phyloP scores from a whole-genome alignment of 1,140 invertebrate species.

The Chymomyza costata region DNA sequence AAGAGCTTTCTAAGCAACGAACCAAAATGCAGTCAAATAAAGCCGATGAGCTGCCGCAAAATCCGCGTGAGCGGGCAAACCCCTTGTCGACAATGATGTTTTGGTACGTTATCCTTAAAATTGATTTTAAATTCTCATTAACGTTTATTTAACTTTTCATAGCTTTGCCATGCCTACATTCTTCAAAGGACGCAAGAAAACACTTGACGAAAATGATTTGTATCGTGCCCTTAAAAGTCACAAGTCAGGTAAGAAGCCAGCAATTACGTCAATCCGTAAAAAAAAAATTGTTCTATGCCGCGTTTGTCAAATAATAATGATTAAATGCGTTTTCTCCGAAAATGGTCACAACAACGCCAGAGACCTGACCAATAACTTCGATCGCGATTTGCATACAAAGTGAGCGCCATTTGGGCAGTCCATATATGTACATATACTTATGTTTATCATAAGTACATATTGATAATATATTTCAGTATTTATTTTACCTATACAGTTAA shows the following conservation, averaged over 20 bases:
- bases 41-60: slow-evolving; percentile 64
- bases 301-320: no score
- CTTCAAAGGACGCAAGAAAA: slow-evolving; percentile 77
- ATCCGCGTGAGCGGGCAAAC: slow-evolving; percentile 68
- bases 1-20: no score
- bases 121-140: neutral
- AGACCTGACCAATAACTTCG: slow-evolving; percentile 1
- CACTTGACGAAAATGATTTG: slow-evolving; percentile 78
- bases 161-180: slow-evolving; percentile 77
- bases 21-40: slow-evolving; percentile 68
- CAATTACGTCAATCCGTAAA: no score
- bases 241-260: slow-evolving; percentile 76
- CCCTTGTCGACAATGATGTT: slow-evolving; percentile 64
- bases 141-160: neutral
- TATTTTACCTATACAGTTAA: no score
- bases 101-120: slow-evolving; percentile 38
- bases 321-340: no score
- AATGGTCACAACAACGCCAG: neutral
- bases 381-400: slow-evolving; percentile 23
- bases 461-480: no score
- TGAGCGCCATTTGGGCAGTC: slow-evolving; percentile 4
- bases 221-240: slow-evolving; percentile 79
- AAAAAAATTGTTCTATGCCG: no score
- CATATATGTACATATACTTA: no score
- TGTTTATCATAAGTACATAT: no score